Base-by-base conservation (phyloP, 2,888 invertebrate species). In the Gymnosoma rotundatum region DNA sequence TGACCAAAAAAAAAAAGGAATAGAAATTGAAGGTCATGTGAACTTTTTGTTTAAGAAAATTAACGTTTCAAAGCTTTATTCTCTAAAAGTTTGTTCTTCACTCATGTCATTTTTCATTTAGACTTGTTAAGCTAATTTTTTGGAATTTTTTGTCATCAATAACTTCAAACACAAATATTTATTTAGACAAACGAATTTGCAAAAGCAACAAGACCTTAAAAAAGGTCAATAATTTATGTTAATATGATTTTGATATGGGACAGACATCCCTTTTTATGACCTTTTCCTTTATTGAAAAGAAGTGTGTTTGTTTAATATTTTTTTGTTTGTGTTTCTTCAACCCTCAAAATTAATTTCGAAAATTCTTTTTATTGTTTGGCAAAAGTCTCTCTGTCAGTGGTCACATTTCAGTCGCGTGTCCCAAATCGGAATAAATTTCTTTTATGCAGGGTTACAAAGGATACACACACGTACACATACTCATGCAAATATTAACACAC, bases 401-500 rank as follows among this genome's bases (percentile, higher is more conserved):
- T 56, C 86, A 78, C 86, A 82, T 81, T 87, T 85, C 83, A 72
- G 87, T 85, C 87, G 87, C 87, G 87, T 87, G 87, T 86, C 87
- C 87, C 87, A 86, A 78, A 86, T 78, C 72, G 73, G 86, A 83
- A 87, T 87, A 72, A 67, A 81, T 67, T 79, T 79, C 72, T 75
- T 72, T 76, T 82, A 78, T 75, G 38, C 74, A 36, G 58, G 54
- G 16, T 5, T 9, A 32, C 32, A 32, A 32, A 32, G 32, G 48
- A n/a, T 45, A 16, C 45, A 50, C 14, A 12, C 18, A 58, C 16
- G n/a, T 12, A 25, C 10, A 54, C 20, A 14, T 63, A 66, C 20
- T 45, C 20, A 21, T 12, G 21, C 21, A 20, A 5, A 10, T 14
- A 42, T 12, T 18, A 38, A 18, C 42, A 61, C 61, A 36, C 14